Percentiles rank a stretch among this genome's conserved stretches.
phyloP scores from a whole-genome alignment of 2,888 invertebrate genomes.

The Mythimna pallens region DNA sequence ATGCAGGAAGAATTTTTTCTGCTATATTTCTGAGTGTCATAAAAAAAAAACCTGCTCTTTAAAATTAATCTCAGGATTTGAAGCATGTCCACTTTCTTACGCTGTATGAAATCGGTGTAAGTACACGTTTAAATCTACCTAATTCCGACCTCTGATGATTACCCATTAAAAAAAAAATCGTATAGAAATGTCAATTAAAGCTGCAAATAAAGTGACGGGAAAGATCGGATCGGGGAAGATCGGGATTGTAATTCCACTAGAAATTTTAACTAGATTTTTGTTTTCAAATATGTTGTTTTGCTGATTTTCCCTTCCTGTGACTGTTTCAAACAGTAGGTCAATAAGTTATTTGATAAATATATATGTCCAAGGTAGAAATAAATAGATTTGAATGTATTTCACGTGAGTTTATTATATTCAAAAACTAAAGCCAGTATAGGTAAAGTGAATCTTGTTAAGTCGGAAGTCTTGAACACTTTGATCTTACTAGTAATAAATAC shows the following conservation, averaged over 20 bases:
- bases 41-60: too few species aligned
- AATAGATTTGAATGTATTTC: conserved; percentile 52
- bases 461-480: conserved; percentile 64
- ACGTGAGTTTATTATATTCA: conserved; percentile 63
- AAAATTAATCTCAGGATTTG: too few species aligned
- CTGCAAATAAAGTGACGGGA: not conserved
- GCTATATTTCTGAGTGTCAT: too few species aligned
- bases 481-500: conserved; percentile 62
- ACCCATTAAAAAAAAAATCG: too few species aligned
- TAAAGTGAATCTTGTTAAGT: conserved; percentile 63
- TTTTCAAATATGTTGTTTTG: not conserved
- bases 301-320: not conserved
- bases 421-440: conserved; percentile 67
- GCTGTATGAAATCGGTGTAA: too few species aligned
- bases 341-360: not conserved
- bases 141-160: too few species aligned
- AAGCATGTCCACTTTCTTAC: too few species aligned
- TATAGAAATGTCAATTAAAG: not conserved
- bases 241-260: too few species aligned
- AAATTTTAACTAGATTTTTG: not conserved
- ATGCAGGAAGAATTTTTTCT: too few species aligned
- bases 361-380: conserved; percentile 43
- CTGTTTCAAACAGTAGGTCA: not conserved
- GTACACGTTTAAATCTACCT: too few species aligned
- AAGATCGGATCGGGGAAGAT: too few species aligned